phyloP scores from a whole-genome alignment of 2,888 invertebrate genomes.

The Agonopterix alstromeriana region DNA sequence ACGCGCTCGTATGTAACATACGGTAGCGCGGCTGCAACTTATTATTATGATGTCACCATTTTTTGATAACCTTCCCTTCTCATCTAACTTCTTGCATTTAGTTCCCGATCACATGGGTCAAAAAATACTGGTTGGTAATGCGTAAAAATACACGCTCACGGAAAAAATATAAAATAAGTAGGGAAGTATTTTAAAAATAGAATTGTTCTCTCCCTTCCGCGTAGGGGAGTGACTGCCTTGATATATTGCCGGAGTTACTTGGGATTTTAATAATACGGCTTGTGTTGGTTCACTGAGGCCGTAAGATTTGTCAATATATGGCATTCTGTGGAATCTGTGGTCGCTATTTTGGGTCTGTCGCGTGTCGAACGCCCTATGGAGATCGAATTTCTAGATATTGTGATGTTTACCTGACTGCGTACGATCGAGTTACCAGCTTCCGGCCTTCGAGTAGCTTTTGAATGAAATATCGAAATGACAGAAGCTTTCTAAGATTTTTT shows the following conservation, averaged over 20 bases:
- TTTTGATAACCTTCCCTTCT: constrained; percentile 31
- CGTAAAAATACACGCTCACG: constrained; percentile 58
- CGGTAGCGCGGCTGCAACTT: constrained; percentile 53
- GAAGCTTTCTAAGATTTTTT: too few species aligned
- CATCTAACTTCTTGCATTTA: neutral
- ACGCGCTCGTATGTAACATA: constrained; percentile 51
- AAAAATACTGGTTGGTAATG: constrained; percentile 29
- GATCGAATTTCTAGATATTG: constrained; percentile 58
- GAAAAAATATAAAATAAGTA: constrained; percentile 72
- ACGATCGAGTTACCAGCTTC: constrained; percentile 37
- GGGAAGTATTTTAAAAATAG: constrained; percentile 75
- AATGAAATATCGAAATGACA: too few species aligned
- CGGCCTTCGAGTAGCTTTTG: neutral
- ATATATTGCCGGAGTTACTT: constrained; percentile 70
- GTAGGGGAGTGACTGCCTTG: constrained; percentile 61
- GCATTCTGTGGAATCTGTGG: constrained; percentile 48
- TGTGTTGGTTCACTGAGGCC: constrained; percentile 70
- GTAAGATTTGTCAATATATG: constrained; percentile 74
- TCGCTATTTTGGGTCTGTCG: constrained; percentile 61
- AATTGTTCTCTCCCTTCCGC: constrained; percentile 51
- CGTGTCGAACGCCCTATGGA: constrained; percentile 36
- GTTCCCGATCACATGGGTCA: constrained; percentile 11
- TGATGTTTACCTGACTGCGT: constrained; percentile 45
- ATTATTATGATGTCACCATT: constrained; percentile 62
- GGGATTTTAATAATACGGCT: constrained; percentile 73